Percentiles rank a stretch among this genome's conserved stretches.
Conservation (phyloP, 2,797 vertebrate species). For the Pseudocheirus occidentalis region DNA sequence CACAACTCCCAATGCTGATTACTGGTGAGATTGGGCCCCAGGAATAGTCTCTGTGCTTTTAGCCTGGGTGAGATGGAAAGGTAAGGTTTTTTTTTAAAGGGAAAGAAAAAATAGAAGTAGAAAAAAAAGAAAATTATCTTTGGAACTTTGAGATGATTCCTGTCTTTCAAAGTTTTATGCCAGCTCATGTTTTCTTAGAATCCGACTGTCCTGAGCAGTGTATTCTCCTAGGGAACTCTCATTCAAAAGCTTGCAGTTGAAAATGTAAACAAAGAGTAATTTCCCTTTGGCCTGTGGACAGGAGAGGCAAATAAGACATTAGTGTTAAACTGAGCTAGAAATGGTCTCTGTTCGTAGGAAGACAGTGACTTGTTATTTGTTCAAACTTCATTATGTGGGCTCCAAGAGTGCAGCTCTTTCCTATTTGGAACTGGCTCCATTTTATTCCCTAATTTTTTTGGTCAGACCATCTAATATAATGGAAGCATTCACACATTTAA, state of each 20-base stretch:
- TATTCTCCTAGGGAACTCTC: constrained; percentile 55
- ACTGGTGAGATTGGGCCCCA: background rate
- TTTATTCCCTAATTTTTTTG: constrained; percentile 60
- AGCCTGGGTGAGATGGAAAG: background rate
- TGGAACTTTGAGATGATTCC: background rate
- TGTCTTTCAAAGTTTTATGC: background rate
- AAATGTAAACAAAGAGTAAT: constrained; percentile 28
- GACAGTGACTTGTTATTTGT: constrained; percentile 40
- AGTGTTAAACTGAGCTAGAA: constrained; percentile 49
- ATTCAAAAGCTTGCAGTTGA: constrained; percentile 58
- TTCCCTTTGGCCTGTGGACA: constrained; percentile 26
- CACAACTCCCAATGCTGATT: background rate
- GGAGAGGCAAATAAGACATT: constrained; percentile 31
- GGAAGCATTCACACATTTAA: constrained; percentile 63
- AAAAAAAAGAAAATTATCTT: background rate
- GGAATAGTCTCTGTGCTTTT: background rate
- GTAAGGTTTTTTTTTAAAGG: background rate
- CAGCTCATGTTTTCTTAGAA: background rate
- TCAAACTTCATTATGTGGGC: constrained; percentile 28
- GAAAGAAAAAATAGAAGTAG: background rate
- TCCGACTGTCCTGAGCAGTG: background rate
- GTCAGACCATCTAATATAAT: constrained; percentile 65
- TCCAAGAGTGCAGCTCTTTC: constrained; percentile 58
- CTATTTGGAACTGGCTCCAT: constrained; percentile 59
- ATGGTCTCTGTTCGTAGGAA: constrained; percentile 44